Base-by-base conservation (phyloP, 2,888 invertebrate species). In the Drymonia ruficornis region DNA sequence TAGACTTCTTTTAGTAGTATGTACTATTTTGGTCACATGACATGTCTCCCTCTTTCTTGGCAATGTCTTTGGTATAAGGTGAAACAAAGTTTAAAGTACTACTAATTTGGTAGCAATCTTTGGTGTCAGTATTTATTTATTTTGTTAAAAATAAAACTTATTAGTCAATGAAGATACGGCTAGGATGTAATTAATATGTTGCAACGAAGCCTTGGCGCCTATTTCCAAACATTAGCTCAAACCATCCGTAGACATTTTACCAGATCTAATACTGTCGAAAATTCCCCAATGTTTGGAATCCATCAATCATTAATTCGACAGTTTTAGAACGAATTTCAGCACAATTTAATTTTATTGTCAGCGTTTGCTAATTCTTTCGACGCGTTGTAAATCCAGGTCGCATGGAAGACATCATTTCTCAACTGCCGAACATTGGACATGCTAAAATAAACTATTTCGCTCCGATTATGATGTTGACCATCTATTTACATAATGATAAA, bases 371-470 rank as follows among this genome's bases (percentile, higher is more conserved):
- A 72, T 69, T 55, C 48, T 60, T 52, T 54, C 45, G 50, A 43
- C 18, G 53, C 52, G 29, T 55, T 44, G 9, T 34, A 55, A 61
- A 70, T 65, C 56, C 31, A 81, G 87, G 83, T 82, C 85, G 78
- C 61, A 83, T 83, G 84, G 65, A 59, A 65, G 67, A 63, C 74
- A 78, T 86, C 86, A 74, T 81, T 83, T 80, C 72, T 63, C 81
- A 70, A 69, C 68, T 71, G 66, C 60, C 72, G 66, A 68, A 72
- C 74, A 76, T 81, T 81, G 70, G 81, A 82, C 80, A 76, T 64
- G 80, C 74, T 80, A 80, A 87, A 83, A 86, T 83, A 87, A 87
- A 87, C 85, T 76, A 61, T 61, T 50, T 68, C 63, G 63, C 58
- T 58, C 59, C 62, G 76, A 81, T 86, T 85, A 84, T 84, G 81